Evolutionary conservation across 2,888 invertebrate species (phyloP).

Genomic region (Eudemis profundana): DNA sequence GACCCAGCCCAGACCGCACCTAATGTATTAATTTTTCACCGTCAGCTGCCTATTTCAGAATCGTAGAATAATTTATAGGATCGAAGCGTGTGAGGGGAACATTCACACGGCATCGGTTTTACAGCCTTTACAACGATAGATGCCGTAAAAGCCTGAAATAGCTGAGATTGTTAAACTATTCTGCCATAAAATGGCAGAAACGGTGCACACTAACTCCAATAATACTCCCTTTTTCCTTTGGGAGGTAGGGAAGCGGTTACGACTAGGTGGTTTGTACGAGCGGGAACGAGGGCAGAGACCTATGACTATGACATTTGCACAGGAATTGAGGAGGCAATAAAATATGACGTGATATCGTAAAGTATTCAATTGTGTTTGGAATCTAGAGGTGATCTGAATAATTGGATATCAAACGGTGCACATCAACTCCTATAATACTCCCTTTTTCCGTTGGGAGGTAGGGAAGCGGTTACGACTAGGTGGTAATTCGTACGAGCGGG

Average conservation of each 20-base stretch:
- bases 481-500: neutral
- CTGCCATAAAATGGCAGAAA: neutral
- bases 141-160: conserved; percentile 16
- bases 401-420: neutral
- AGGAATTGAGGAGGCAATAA: conserved; percentile 9
- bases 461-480: neutral
- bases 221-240: neutral
- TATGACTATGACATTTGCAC: conserved; percentile 5
- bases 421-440: neutral
- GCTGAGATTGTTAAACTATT: neutral
- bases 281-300: neutral
- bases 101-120: neutral
- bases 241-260: neutral
- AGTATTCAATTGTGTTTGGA: neutral
- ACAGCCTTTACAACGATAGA: conserved; percentile 8
- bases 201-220: neutral
- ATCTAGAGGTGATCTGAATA: neutral
- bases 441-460: neutral
- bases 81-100: conserved; percentile 3
- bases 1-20: conserved; percentile 18
- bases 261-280: neutral
- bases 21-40: conserved; percentile 43
- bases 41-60: conserved; percentile 24
- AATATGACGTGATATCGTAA: neutral
- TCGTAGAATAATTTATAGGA: conserved; percentile 33